A percentile compares a stretch with the other conserved stretches of the same genome.
These are phyloP conservation scores for Tragulus kanchil DNA, from an alignment of 2,113 vertebrate species.

Conservation along the genomic window DNA sequence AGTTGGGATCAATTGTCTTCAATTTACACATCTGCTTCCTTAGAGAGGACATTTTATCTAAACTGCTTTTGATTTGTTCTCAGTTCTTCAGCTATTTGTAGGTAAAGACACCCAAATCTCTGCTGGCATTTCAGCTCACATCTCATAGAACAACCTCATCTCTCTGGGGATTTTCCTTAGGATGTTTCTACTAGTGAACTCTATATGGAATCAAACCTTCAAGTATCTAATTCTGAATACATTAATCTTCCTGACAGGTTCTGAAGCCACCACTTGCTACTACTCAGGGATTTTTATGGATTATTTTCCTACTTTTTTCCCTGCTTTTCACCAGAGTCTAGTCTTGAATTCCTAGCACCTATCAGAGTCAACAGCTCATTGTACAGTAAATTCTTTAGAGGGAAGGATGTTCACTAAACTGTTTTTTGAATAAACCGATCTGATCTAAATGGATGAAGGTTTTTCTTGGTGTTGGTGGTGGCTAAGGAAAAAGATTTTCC, in stretches of 20 bases:
- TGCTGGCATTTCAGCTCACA: not conserved
- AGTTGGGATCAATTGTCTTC: not conserved
- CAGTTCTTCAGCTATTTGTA: not conserved
- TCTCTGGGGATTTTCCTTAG: not conserved
- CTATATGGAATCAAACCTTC: not conserved
- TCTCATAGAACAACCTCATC: not conserved
- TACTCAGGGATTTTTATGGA: not conserved
- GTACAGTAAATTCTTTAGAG: not conserved
- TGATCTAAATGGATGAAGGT: not conserved
- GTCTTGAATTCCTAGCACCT: not conserved
- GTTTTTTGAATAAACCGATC: not conserved
- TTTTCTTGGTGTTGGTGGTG: not conserved
- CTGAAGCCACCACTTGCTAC: not conserved
- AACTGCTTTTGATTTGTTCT: not conserved
- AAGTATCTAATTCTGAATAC: not conserved
- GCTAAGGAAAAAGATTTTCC: not conserved
- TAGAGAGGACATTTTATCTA: not conserved
- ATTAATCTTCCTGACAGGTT: not conserved
- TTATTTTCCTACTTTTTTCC: not conserved
- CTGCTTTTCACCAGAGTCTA: not conserved
- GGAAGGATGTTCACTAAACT: not conserved
- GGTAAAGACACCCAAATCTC: not conserved
- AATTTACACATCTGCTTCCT: not conserved
- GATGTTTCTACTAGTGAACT: not conserved
- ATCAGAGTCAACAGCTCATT: not conserved